Evolutionary conservation across 2,797 vertebrate genomes (phyloP), one percentile per base, ranked within the genome.

Genomic region (Anomalospiza imberbis): DNA sequence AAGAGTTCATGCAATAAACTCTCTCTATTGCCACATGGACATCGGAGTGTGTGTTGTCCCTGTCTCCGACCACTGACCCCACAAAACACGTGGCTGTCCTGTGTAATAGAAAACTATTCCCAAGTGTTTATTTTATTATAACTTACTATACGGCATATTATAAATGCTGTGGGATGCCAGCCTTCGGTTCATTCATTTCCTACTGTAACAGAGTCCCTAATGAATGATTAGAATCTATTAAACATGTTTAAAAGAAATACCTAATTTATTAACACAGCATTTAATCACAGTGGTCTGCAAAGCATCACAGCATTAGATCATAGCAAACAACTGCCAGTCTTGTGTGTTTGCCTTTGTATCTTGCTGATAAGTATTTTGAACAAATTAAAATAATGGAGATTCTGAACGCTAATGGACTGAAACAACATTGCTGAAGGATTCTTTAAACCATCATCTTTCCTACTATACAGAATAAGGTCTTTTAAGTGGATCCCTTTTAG

Each of bases 251-350:
- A 91, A 95, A 95, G 31, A 91, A 93, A 77, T 40, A 71, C 12
- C 28, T 74, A 4, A 60, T 94, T 90, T 92, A 93, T 89, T 89
- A 90, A 66, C 28, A 77, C 55, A 80, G 47, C 78, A 74, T 92
- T 96, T 96, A 95, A 93, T 89, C 79, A 91, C 61, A 80, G 86
- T 65, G 42, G 73, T 85, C 57, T 58, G 66, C 44, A 73, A 51
- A 79, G 48, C 57, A 87, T 36, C 73, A 81, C 28, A 83, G 38
- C 74, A 78, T 65, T 73, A 88, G 66, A 75, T 54, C n/a, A 66
- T 3, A 89, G 61, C 25, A 82, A 89, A 53, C 25, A 81, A 81
- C 47, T 29, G 13, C 32, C 45, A 63, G 44, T 18, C 19, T 29
- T 22, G 9, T 60, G 40, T 55, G 42, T 85, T 50, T 87, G 34